Base-by-base conservation (phyloP, 1,140 invertebrate species). In the Penaeus indicus region DNA sequence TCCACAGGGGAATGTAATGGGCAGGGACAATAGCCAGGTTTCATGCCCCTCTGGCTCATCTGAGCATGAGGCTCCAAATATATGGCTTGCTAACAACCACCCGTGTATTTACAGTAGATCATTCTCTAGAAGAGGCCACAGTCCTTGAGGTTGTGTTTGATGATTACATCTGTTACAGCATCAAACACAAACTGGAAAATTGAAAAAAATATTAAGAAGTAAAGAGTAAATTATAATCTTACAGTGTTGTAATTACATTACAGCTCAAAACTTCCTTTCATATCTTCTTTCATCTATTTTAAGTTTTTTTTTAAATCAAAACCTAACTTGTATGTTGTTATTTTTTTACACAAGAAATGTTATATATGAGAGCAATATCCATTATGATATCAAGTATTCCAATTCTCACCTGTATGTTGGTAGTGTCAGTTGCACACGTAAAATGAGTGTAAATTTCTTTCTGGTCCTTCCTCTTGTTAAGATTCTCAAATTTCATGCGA, bases 361-460 rank as follows among this genome's bases (percentile, higher is more conserved):
- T 38, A 67, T 16, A 27, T 75, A 32, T 75, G 18, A 32, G 11
- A 75, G 10, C 19, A 27, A 32, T 75, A 27, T 27, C 25, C 25
- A 75, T 75, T 18, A 32, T n/a, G 25, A 32, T 75, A 5, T 32
- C 1, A 27, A 75, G 16, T 25, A 25, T 19, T 18, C 8, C 63
- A 77, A 21, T 54, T 19, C 89, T 19, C 27, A 91, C 91, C 91
- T 91, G 95, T 88, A 98, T 97, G 92, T 98, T 98, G 88, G 95
- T 96, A 69, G 97, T 98, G 92, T 98, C 97, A 69, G 97, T 98
- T 54, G 97, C 97, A 94, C 97, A 98, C 25, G 97, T 98, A 92
- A 97, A 96, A 93, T 98, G 97, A 89, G 96, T 97, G 92, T 98
- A 98, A 90, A 98, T 97, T 93, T 98, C 96, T 94, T 98, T 97